Percentiles rank a stretch among this genome's conserved stretches.
Conservation (phyloP, 2,888 invertebrate genomes). For the Philopedon plagiatum region DNA sequence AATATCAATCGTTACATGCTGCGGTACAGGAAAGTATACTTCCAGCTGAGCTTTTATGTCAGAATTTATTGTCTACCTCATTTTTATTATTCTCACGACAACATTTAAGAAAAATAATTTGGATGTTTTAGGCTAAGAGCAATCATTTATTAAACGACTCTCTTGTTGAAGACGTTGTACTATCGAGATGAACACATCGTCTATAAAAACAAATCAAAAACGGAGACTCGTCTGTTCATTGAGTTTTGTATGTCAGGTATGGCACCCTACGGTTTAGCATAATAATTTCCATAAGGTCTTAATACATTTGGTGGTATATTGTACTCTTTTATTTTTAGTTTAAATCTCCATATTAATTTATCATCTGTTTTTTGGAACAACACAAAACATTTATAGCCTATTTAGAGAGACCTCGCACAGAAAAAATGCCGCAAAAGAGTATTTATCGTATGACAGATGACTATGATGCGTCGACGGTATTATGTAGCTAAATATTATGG, state of each 20-base stretch:
- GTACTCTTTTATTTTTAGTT: too few species aligned
- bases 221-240: constrained; percentile 23
- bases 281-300: not conserved
- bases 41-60: constrained; percentile 44
- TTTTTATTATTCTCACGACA: constrained; percentile 40
- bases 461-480: too few species aligned
- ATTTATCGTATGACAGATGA: too few species aligned
- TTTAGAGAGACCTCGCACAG: too few species aligned
- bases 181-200: constrained; percentile 44
- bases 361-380: too few species aligned
- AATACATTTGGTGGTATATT: too few species aligned
- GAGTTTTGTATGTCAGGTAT: constrained; percentile 25
- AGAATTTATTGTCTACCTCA: constrained; percentile 34
- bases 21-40: constrained; percentile 29
- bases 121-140: constrained; percentile 30
- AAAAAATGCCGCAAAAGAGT: too few species aligned
- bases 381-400: too few species aligned
- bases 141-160: constrained; percentile 45
- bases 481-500: too few species aligned
- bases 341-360: too few species aligned
- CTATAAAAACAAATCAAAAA: constrained; percentile 19
- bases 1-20: constrained; percentile 40
- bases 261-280: constrained; percentile 22
- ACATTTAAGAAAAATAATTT: constrained; percentile 47
- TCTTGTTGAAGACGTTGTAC: constrained; percentile 23